Evolutionary conservation across 1,140 invertebrate genomes (phyloP).

Genomic region (Polyergus mexicanus): DNA sequence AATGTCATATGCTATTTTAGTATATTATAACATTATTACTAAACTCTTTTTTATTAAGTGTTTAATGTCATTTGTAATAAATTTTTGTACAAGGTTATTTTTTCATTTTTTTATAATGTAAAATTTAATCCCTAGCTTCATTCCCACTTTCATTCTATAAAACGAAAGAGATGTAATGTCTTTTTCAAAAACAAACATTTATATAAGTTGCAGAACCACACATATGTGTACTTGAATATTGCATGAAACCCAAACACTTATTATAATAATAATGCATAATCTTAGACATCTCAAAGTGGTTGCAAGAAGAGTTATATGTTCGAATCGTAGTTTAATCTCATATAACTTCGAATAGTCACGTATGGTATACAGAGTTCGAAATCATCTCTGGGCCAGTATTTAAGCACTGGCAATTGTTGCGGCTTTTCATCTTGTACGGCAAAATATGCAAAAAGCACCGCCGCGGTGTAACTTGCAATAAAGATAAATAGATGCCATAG

Average conservation of each 20-base stretch:
- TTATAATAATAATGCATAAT: conserved; percentile 27
- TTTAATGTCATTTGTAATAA: background rate
- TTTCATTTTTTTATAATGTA: conserved; percentile 9
- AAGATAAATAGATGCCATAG: conserved; percentile 94
- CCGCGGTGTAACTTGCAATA: conserved; percentile 91
- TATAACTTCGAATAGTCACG: conserved; percentile 89
- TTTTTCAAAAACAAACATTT: conserved; percentile 12
- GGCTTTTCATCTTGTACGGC: conserved; percentile 91
- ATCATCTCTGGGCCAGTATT: conserved; percentile 92
- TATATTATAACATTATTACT: background rate
- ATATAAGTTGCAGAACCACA: background rate
- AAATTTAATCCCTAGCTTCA: background rate
- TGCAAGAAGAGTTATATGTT: conserved; percentile 82
- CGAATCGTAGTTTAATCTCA: conserved; percentile 85
- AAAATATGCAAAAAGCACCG: conserved; percentile 93
- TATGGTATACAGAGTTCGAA: conserved; percentile 92
- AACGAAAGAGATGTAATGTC: conserved; percentile 39
- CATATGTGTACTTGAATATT: background rate
- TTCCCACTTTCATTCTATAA: conserved; percentile 39
- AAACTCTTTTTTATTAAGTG: background rate
- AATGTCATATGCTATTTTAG: background rate
- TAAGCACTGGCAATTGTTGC: conserved; percentile 89
- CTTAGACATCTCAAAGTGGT: background rate
- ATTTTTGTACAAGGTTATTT: background rate
- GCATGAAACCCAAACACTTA: conserved; percentile 15